Evolutionary conservation across 2,888 invertebrate species (phyloP).

Genomic region (Drosophila sordidula): DNA sequence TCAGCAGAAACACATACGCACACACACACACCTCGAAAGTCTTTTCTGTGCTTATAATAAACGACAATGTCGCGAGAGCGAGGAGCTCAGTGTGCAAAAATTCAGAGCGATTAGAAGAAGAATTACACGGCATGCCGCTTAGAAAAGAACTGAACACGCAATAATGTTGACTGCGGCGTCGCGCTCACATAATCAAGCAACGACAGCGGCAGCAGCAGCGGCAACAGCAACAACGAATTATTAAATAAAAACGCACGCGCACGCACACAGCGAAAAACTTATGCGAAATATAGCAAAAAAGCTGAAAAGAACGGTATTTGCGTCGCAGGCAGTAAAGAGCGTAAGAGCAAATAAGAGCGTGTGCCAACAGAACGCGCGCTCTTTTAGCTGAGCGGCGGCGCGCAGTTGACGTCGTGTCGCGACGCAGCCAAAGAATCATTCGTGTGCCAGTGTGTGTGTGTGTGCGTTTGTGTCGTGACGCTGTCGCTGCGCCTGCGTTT

Average conservation of each 20-base stretch:
- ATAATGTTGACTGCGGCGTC: conserved; percentile 69
- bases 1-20: conserved; percentile 25
- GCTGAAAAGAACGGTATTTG: conserved; percentile 77
- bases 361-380: conserved; percentile 17
- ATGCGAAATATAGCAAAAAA: conserved; percentile 66
- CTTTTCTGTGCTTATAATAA: conserved; percentile 17
- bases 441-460: conserved; percentile 2
- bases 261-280: conserved; percentile 61
- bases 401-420: conserved; percentile 27
- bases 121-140: conserved; percentile 84
- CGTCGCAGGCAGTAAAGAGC: conserved; percentile 65
- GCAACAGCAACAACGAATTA: conserved; percentile 75
- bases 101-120: conserved; percentile 74
- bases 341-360: conserved; percentile 29
- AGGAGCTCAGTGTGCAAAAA: conserved; percentile 55
- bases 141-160: conserved; percentile 83
- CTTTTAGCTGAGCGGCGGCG: conserved; percentile 37
- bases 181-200: conserved; percentile 71
- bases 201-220: conserved; percentile 43
- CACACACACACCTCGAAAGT: conserved; percentile 6
- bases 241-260: conserved; percentile 81
- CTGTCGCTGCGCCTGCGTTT: conserved; percentile 52
- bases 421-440: conserved; percentile 36
- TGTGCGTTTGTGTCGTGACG: conserved; percentile 9
- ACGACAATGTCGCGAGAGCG: conserved; percentile 44